Percentiles rank a stretch among this genome's conserved stretches.
These are phyloP conservation scores for Drosophila anceps DNA, from an alignment of 2,888 invertebrate species.

Conservation along the genomic window DNA sequence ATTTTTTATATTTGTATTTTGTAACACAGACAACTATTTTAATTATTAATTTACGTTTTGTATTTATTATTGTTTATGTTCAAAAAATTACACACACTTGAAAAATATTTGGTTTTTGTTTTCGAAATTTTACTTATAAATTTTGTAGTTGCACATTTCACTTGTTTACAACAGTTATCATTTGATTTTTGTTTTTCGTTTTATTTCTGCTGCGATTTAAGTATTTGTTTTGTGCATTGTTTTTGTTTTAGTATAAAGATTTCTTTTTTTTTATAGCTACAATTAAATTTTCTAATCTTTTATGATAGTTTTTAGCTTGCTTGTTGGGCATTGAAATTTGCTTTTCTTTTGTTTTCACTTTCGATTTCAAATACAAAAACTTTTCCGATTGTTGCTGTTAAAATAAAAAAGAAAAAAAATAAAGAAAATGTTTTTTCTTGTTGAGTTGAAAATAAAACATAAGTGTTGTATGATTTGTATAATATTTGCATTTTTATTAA, in stretches of 20 bases:
- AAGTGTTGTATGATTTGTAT: constrained; percentile 50
- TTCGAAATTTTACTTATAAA: constrained; percentile 35
- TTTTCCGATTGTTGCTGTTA: constrained; percentile 37
- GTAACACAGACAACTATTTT: constrained; percentile 79
- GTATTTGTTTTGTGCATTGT: constrained; percentile 33
- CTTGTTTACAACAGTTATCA: constrained; percentile 47
- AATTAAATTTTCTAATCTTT: constrained; percentile 70
- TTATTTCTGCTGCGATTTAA: constrained; percentile 15
- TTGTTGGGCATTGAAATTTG: constrained; percentile 40
- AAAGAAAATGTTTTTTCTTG: constrained; percentile 2
- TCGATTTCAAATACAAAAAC: constrained; percentile 24
- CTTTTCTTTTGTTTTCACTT: constrained; percentile 29
- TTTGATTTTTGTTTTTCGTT: constrained; percentile 24
- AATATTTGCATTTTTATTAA: constrained; percentile 67
- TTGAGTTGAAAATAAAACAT: constrained; percentile 51
- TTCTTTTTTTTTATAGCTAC: constrained; percentile 57
- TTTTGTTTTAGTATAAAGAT: constrained; percentile 44
- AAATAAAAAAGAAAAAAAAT: constrained; percentile 12
- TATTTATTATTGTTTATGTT: constrained; percentile 72
- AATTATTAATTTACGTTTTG: constrained; percentile 73
- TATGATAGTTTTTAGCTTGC: constrained; percentile 69
- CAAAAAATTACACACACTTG: constrained; percentile 81
- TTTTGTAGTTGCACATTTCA: constrained; percentile 40
- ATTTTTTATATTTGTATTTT: constrained; percentile 72
- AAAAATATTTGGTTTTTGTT: constrained; percentile 69